phyloP scores from a whole-genome alignment of 1,140 invertebrate species.

The Heliconius melpomene region DNA sequence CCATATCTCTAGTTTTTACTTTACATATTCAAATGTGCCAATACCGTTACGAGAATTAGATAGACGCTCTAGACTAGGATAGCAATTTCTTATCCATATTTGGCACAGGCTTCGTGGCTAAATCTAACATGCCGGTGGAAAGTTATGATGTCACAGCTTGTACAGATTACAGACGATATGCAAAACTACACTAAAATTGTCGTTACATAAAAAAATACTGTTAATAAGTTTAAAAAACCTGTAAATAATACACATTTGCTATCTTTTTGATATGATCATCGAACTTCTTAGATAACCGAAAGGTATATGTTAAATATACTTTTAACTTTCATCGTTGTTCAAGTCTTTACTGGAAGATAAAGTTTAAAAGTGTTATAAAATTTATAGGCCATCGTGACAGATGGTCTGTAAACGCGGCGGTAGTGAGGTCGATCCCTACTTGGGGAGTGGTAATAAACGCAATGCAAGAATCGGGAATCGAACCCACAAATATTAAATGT shows the following conservation, averaged over 20 bases:
- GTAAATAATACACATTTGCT: neutral
- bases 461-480: no score
- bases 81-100: constrained; percentile 21
- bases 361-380: no score
- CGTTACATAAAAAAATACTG: neutral
- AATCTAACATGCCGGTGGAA: constrained; percentile 22
- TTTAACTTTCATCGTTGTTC: no score
- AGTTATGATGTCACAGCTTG: constrained; percentile 28
- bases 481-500: no score
- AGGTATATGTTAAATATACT: no score
- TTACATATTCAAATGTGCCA: neutral
- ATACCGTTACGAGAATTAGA: constrained; percentile 11
- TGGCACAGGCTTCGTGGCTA: constrained; percentile 22
- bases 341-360: no score
- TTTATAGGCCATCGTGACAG: no score
- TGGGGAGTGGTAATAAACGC: neutral
- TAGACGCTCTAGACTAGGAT: neutral
- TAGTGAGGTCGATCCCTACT: neutral
- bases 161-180: constrained; percentile 14
- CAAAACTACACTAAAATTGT: neutral
- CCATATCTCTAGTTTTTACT: neutral
- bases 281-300: no score
- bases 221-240: neutral
- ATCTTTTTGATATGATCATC: neutral
- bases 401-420: neutral